phyloP scores from a whole-genome alignment of 2,797 vertebrate species.

The Eulemur rubriventer region DNA sequence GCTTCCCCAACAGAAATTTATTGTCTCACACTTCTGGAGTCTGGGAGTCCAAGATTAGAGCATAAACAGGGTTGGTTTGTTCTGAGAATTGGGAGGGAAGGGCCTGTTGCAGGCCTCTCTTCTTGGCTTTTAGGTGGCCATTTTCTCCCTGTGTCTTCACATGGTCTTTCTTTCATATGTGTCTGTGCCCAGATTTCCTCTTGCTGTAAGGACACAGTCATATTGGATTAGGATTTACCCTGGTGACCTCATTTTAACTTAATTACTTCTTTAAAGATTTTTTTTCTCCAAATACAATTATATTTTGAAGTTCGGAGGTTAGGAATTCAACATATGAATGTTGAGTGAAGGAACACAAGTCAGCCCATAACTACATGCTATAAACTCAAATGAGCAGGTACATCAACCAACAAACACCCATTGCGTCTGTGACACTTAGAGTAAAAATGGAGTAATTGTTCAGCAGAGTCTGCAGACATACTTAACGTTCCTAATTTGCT shows the following conservation, averaged over 20 bases:
- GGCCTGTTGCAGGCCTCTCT: background rate
- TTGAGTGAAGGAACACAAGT: background rate
- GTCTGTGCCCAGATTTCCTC: background rate
- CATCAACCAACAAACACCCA: background rate
- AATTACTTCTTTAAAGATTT: background rate
- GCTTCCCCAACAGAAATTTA: background rate
- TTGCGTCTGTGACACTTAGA: background rate
- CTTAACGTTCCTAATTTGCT: slow-evolving; percentile 10
- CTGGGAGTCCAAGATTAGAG: background rate
- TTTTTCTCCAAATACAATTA: background rate
- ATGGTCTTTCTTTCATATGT: background rate
- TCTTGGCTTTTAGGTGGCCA: background rate
- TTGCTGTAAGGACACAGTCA: background rate
- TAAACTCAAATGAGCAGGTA: background rate
- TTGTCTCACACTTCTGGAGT: background rate
- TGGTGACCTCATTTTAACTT: background rate
- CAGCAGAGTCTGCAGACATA: background rate
- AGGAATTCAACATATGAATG: background rate
- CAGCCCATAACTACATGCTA: background rate
- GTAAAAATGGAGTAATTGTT: background rate
- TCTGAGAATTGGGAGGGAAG: background rate
- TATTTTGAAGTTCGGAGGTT: background rate
- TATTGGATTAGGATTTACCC: background rate
- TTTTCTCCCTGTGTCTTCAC: background rate
- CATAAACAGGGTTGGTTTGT: background rate